Conservation (phyloP, 37 sponge, comb jelly and placozoan species). For the Halisarca cf. caerulea region DNA sequence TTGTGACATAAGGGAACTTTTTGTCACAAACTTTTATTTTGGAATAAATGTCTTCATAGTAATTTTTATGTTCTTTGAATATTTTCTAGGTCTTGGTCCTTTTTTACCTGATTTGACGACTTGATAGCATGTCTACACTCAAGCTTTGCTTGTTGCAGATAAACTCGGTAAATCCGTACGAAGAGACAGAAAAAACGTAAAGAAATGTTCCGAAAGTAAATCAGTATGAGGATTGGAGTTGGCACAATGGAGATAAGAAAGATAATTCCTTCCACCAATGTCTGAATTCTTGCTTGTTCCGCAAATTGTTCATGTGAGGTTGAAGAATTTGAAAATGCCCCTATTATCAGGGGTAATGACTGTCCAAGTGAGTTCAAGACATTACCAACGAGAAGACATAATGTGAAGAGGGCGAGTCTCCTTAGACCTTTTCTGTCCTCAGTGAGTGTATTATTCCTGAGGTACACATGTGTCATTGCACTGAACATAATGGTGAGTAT, state of each 20-base stretch:
- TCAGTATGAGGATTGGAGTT: neutral
- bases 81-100: too few species aligned
- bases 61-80: too few species aligned
- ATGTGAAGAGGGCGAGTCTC: neutral
- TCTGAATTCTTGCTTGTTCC: neutral
- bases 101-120: too few species aligned
- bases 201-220: neutral
- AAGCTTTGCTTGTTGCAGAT: too few species aligned
- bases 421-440: neutral
- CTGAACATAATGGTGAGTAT: neutral
- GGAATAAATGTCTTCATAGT: too few species aligned
- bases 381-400: slow-evolving; percentile 4
- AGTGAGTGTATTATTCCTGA: neutral
- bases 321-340: neutral
- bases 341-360: neutral
- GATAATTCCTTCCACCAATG: neutral
- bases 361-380: neutral
- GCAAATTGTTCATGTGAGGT: too few species aligned
- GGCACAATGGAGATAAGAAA: neutral
- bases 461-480: neutral
- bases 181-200: too few species aligned
- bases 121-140: too few species aligned
- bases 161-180: too few species aligned
- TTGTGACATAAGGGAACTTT: too few species aligned
- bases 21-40: too few species aligned